Base-by-base conservation (phyloP, 2,888 invertebrate genomes). In the Bibio marci region DNA sequence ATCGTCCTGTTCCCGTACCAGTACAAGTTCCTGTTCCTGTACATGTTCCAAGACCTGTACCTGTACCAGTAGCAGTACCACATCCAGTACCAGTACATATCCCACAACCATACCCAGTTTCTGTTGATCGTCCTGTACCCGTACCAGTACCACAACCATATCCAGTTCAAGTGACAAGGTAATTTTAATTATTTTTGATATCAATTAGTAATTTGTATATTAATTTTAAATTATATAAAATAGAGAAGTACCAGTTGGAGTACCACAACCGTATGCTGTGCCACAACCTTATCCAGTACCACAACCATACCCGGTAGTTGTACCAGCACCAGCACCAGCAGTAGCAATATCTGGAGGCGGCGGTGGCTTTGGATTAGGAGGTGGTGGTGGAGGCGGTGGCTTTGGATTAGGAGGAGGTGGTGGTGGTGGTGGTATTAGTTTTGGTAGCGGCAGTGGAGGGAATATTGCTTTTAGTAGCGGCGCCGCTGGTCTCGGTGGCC, bases 201-300 rank as follows among this genome's bases (percentile, higher is more conserved):
- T n/a, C n/a, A n/a, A n/a, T n/a, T n/a, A n/a, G n/a, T n/a, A n/a
- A n/a, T n/a, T n/a, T n/a, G n/a, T n/a, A n/a, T n/a, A n/a, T n/a
- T n/a, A n/a, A n/a, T n/a, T n/a, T n/a, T n/a, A n/a, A n/a, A n/a
- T 22, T 22, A 22, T 22, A 22, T 22, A 22, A 22, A 6, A 6
- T 37, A 37, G 37, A 19, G 18, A 37, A 30, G 30, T 38, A 30
- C 36, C 44, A 32, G 41, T 45, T 28, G 41, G 43, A 13, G 38
- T 44, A 4, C 38, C 40, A 30, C 33, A 40, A 26, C 44, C 44
- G 4, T 41, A 41, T 35, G 39, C 41, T 22, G 41, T 43, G 5
- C 35, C 41, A 12, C 41, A 43, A 34, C 43, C 43, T 5, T 37
- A 39, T 19, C 43, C 44, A 14, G 45, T 45, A 17, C 37, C 42